Conservation (phyloP, 1,140 invertebrate genomes). For the Drosophila yakuba region DNA sequence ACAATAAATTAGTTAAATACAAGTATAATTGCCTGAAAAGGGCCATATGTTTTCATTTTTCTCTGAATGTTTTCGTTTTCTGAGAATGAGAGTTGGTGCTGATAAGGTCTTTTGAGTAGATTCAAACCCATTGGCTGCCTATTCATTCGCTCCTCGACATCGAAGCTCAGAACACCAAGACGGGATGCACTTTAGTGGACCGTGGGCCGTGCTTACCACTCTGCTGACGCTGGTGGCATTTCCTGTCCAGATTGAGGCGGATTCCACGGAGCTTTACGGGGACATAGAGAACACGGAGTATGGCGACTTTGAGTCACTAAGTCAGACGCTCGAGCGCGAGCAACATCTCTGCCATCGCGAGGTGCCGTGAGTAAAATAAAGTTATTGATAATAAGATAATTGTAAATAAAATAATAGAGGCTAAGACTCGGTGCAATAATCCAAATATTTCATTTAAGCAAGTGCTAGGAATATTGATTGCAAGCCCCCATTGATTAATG, state of each 20-base stretch:
- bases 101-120: conserved; percentile 41
- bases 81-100: conserved; percentile 14
- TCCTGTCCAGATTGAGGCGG: conserved; percentile 1
- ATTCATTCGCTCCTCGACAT: conserved; percentile 49
- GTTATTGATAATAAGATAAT: background rate
- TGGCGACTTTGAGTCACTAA: conserved; percentile 59
- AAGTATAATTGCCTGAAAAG: background rate
- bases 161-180: conserved; percentile 34
- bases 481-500: background rate
- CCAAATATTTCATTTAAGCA: too few relatives aligned
- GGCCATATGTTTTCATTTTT: background rate
- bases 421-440: too few relatives aligned
- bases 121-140: conserved; percentile 5
- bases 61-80: conserved; percentile 5
- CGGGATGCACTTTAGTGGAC: conserved; percentile 38
- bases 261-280: conserved; percentile 46
- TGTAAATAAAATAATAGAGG: too few relatives aligned
- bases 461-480: too few relatives aligned
- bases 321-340: conserved; percentile 44
- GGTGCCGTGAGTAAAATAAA: conserved; percentile 54
- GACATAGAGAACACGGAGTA: conserved; percentile 39
- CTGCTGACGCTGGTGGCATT: conserved; percentile 19
- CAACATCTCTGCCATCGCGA: conserved; percentile 67
- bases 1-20: background rate
- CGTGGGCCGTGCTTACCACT: conserved; percentile 1